Evolutionary conservation across 1,140 invertebrate species (phyloP), one percentile per base, ranked within the genome.

Genomic region (Megalopta genalis): DNA sequence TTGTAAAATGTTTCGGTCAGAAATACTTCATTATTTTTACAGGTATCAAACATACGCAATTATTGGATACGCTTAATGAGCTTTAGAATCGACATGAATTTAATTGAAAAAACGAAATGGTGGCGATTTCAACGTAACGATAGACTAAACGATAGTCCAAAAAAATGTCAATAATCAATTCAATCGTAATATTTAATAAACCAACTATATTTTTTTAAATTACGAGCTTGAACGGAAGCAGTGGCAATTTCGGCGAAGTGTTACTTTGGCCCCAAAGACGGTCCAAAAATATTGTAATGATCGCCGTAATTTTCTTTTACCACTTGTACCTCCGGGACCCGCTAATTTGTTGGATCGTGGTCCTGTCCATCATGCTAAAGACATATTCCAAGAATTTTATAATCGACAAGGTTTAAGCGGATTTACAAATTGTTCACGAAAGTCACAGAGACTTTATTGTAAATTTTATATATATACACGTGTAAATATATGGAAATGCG

Each of bases 391-490:
- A 39, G 59, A 65, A 8, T 70, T 70, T 69, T 69, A 25, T 69
- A 80, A 25, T 54, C 42, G 52, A 32, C 60, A 52, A 52, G 32
- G 0, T 18, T 46, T 74, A 79, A 42, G 23, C 46, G 23, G 37
- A 42, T 42, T 49, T 70, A 18, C 25, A 60, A 5, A 5, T 23
- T 0, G n/a, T 60, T 81, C 49, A 54, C 7, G n/a, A 37, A 52
- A 46, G 57, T 59, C 59, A 12, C 49, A 32, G 37, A 80, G 18
- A 27, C 16, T 60, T 79, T 68, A 68, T 32, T 82, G 78, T 57
- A 77, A 67, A 84, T 80, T 72, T 65, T 62, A 23, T 80, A 60
- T 21, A 62, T 52, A 7, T 52, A 63, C 16, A 60, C 46, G 62
- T 49, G 52, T 59, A 42, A 25, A 76, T 46, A 69, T 69, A 59